Evolutionary conservation across 2,888 invertebrate genomes (phyloP), one percentile per base, ranked within the genome.

Genomic region (Pollenia griseotomentosa): DNA sequence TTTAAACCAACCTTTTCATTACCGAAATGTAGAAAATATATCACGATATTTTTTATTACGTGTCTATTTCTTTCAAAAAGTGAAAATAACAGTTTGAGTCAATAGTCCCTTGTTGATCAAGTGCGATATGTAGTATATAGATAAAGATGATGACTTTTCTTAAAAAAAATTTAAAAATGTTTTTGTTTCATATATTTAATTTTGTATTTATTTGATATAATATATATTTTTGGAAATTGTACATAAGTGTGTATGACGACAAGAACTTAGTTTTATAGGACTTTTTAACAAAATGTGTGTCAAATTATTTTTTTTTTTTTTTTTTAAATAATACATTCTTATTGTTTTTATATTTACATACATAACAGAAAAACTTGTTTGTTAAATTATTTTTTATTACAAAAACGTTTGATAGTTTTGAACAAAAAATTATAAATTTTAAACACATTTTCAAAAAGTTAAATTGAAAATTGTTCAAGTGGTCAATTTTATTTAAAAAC

Each of bases 171-270:
- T 6, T 4, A 33, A 33, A 33, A 33, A 70, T 68, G n/a, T 68
- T 14, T 71, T 71, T 71, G 55, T 71, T 71, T 65, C 40, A 59
- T 59, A 68, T 78, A 68, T 33, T 51, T 59, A 48, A 19, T 40
- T 55, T 53, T 78, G 40, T 68, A 44, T 66, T 33, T 33, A 33
- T 33, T 33, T 33, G 33, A 6, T 33, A 33, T 33, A 33, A 33
- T 33, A 33, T 33, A 61, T 80, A 65, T 81, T 74, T 83, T 83
- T 77, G 77, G 77, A 83, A 77, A 83, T 83, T 83, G 70, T 83
- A 83, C 75, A 83, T 83, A 42, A 33, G 33, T 61, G 40, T 19
- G 40, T n/a, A 10, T 70, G n/a, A 16, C 19, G 44, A 65, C 19
- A 65, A 65, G 57, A 66, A 46, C 42, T 71, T 71, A 59, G 71